These are phyloP conservation scores for Coracopsis vasa DNA, from an alignment of 2,113 vertebrate species.

Conservation along the genomic window DNA sequence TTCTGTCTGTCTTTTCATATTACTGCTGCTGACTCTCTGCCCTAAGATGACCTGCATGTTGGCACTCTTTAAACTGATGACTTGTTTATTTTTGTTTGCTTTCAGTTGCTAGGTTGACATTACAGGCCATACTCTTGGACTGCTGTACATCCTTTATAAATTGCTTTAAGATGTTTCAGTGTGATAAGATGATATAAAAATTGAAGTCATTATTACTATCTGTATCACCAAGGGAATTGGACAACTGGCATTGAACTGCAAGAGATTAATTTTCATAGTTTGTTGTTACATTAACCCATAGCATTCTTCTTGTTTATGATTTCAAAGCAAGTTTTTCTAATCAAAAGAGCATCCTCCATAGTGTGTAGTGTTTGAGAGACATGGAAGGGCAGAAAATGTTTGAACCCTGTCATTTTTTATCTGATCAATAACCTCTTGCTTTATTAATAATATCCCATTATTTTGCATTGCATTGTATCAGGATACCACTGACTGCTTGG, in stretches of 20 bases:
- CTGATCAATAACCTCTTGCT: neutral
- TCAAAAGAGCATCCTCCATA: neutral
- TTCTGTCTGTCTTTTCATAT: neutral
- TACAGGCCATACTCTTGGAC: neutral
- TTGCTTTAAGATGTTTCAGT: constrained; percentile 41
- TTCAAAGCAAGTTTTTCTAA: neutral
- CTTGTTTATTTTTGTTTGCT: constrained; percentile 10
- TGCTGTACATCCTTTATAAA: constrained; percentile 12
- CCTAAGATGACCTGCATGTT: neutral
- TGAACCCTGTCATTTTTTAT: neutral
- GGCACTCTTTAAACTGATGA: neutral
- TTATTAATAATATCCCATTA: neutral
- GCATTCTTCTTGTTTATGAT: constrained; percentile 13
- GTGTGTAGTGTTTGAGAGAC: neutral
- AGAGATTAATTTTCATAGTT: constrained; percentile 21
- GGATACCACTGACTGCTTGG: neutral
- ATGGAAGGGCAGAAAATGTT: neutral
- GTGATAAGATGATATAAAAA: constrained; percentile 42
- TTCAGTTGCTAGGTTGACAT: constrained; percentile 8
- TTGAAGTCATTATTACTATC: constrained; percentile 18
- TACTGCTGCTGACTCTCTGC: neutral
- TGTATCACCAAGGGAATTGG: constrained; percentile 3
- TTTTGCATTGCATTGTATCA: neutral
- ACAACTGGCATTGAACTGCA: constrained; percentile 40
- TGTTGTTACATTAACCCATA: constrained; percentile 22